Conservation (phyloP, 1,140 invertebrate species). For the Drosophila elegans region DNA sequence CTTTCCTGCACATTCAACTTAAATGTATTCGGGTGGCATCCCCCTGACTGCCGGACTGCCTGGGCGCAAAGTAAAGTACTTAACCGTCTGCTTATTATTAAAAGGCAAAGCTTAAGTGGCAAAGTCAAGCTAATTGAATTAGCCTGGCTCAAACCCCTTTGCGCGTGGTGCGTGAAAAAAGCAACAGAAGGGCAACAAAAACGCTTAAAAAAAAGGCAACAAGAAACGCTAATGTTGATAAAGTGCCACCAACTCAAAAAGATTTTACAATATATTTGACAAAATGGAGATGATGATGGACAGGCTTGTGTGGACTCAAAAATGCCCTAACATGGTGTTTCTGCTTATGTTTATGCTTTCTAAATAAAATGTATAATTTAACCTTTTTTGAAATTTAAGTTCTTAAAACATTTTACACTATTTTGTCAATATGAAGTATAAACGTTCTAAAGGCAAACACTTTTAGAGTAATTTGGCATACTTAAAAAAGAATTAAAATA, state of each 20-base stretch:
- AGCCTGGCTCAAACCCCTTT: constrained; percentile 49
- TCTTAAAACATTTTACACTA: too few species aligned
- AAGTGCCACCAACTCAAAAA: constrained; percentile 65
- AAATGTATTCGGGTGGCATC: constrained; percentile 13
- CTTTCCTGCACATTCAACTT: constrained; percentile 2
- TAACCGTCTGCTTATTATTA: constrained; percentile 80
- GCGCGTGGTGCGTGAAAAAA: constrained; percentile 70
- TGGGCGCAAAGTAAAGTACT: constrained; percentile 63
- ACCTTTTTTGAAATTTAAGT: too few species aligned
- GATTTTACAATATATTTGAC: constrained; percentile 62
- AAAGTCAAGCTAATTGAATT: constrained; percentile 82
- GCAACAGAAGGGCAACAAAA: constrained; percentile 28
- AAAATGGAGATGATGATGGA: constrained; percentile 3
- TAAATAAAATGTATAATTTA: too few species aligned
- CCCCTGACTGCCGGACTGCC: constrained; percentile 1
- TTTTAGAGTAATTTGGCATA: too few species aligned
- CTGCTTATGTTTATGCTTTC: too few species aligned
- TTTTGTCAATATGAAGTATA: too few species aligned
- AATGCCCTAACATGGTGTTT: constrained; percentile 14
- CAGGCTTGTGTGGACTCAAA: constrained; percentile 1
- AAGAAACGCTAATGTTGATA: constrained; percentile 69
- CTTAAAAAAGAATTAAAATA: too few species aligned
- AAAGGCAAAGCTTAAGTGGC: constrained; percentile 80
- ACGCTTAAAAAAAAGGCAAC: constrained; percentile 46
- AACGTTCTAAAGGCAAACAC: too few species aligned